Evolutionary conservation across 2,888 invertebrate species (phyloP).

Genomic region (Pristionchus exspectatus): DNA sequence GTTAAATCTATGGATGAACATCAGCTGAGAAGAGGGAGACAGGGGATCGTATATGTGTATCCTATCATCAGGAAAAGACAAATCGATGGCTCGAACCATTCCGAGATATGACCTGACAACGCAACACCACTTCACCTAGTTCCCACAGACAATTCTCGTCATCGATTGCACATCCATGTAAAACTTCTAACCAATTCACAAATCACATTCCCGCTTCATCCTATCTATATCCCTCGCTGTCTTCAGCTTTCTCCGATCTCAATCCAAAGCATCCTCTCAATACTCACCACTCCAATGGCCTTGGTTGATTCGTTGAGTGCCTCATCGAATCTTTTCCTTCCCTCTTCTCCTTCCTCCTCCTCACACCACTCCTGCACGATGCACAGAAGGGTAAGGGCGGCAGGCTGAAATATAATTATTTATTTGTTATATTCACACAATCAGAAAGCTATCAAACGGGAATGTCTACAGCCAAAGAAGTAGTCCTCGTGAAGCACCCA

Average conservation of each 20-base stretch:
- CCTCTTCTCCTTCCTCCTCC: conserved; percentile 4
- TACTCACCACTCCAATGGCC: conserved; percentile 20
- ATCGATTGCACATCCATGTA: no score
- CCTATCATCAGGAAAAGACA: no score
- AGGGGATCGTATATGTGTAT: no score
- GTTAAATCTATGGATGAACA: no score
- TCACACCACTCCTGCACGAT: not conserved
- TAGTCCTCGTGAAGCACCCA: not conserved
- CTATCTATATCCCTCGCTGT: not conserved
- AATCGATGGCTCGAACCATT: no score
- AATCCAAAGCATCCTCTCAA: not conserved
- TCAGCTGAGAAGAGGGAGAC: no score
- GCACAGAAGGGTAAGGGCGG: conserved; percentile 29
- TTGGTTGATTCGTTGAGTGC: conserved; percentile 26
- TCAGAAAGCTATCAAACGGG: not conserved
- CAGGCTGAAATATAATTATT: conserved; percentile 33
- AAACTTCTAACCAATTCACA: no score
- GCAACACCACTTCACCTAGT: no score
- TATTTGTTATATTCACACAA: not conserved
- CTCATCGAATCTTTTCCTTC: conserved; percentile 2
- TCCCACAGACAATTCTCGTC: no score
- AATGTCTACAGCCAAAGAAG: not conserved
- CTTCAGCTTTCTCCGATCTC: not conserved
- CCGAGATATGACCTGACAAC: no score
- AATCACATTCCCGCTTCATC: not conserved